phyloP scores from a whole-genome alignment of 2,888 invertebrate species.

The Scaptomyza flava region DNA sequence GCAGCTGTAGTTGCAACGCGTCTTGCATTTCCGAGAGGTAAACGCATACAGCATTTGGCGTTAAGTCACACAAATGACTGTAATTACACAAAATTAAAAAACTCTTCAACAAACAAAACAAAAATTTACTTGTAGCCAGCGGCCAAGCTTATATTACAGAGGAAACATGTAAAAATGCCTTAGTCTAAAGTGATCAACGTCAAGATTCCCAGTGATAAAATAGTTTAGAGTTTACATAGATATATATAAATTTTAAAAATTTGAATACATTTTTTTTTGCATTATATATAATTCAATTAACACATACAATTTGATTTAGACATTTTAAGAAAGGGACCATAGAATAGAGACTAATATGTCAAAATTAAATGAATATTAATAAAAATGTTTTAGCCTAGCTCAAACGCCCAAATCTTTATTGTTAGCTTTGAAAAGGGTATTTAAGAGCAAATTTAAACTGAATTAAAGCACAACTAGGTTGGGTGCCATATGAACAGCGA shows the following conservation, averaged over 20 bases:
- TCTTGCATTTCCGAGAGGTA: conserved; percentile 25
- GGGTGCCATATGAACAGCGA: conserved; percentile 51
- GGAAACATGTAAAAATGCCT: conserved; percentile 23
- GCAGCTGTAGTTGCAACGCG: background rate
- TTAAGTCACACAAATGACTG: conserved; percentile 68
- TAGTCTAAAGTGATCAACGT: conserved; percentile 1
- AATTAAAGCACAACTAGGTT: conserved; percentile 47
- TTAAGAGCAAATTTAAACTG: conserved; percentile 51
- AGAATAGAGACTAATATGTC: background rate
- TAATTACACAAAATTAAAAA: conserved; percentile 56
- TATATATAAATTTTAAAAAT: background rate
- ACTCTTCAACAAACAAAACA: conserved; percentile 6
- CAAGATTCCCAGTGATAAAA: conserved; percentile 7
- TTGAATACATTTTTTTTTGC: background rate
- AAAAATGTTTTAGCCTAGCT: background rate
- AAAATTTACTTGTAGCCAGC: conserved; percentile 37
- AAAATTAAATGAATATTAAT: too few relatives aligned
- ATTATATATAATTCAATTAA: background rate
- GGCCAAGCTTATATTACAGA: conserved; percentile 22
- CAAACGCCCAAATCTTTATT: background rate
- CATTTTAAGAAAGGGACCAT: background rate
- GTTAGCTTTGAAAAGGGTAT: conserved; percentile 19
- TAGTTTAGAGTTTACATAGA: too few relatives aligned
- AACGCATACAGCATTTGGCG: conserved; percentile 47
- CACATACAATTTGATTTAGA: background rate